Evolutionary conservation across 2,888 invertebrate genomes (phyloP), one percentile per base, ranked within the genome.

Genomic region (Apeira syringaria): DNA sequence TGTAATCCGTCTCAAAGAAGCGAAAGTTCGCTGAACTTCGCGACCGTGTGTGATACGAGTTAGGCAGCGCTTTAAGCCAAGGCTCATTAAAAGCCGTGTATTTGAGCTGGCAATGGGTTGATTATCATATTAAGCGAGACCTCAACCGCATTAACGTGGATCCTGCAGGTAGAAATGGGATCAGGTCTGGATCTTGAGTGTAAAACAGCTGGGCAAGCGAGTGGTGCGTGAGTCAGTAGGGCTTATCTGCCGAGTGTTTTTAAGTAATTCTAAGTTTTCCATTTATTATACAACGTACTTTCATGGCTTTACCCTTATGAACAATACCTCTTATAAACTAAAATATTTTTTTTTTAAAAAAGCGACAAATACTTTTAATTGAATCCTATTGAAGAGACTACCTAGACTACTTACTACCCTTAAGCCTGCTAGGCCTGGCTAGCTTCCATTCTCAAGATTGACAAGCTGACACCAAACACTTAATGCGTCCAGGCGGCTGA

Each of bases 111-210:
- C 67, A 77, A 80, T 73, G 69, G 61, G 67, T 72, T 73, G 70
- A 82, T 83, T 83, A 83, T 74, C 81, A 82, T 82, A 80, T 71
- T 76, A 80, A 78, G 70, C 62, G 70, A 61, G 66, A 63, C 64
- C 70, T 74, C 64, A 61, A 42, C 57, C 44, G 35, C 50, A 78
- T 78, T 75, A 72, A 68, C 70, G 70, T 65, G 67, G 65, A 66
- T 63, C 63, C 45, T 56, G 38, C 31, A 18, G 34, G 40, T 44
- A 28, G 9, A 13, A 31, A 34, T 44, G 27, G 9, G 44, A 38
- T 46, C 42, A 40, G 29, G 24, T 22, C 9, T 11, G 24, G 37
- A 49, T 56, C 56, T 49, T 47, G 33, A 13, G 25, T 38, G 36
- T 26, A 15, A 28, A 18, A 25, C 20, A 24, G 38, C 38, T 30